Conservation (phyloP, 2,888 invertebrate species). For the Pristionchus arcanus region DNA sequence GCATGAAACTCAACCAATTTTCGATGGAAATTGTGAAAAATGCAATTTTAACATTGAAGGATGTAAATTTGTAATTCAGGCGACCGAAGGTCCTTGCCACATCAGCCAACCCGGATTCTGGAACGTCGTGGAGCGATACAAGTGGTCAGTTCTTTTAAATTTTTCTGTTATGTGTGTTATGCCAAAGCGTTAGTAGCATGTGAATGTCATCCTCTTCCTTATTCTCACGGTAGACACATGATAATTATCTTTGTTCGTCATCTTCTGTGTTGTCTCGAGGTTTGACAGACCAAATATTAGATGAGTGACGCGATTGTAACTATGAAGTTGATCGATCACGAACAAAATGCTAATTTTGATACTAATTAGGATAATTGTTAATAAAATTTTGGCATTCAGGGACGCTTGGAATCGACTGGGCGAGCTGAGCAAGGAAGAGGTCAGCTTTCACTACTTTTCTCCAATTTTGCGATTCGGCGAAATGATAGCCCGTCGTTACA, state of each 20-base stretch:
- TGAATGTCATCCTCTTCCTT: too few species aligned
- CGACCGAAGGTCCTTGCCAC: slow-evolving; percentile 22
- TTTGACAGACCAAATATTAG: too few species aligned
- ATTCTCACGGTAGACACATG: too few species aligned
- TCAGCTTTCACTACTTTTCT: neutral
- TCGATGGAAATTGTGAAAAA: neutral
- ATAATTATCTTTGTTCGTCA: too few species aligned
- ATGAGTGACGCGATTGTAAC: too few species aligned
- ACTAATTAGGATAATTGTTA: neutral
- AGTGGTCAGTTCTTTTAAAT: neutral
- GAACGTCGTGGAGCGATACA: slow-evolving; percentile 47
- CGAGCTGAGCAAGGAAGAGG: slow-evolving; percentile 44
- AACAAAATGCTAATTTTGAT: too few species aligned
- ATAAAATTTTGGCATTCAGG: slow-evolving; percentile 2
- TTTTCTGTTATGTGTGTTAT: neutral
- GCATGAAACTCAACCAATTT: neutral
- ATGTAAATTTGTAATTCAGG: neutral
- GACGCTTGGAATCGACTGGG: slow-evolving; percentile 44
- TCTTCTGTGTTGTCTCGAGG: too few species aligned
- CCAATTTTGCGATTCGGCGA: neutral
- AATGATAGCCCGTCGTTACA: neutral
- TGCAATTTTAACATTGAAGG: too few species aligned
- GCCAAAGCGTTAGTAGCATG: too few species aligned
- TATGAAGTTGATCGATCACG: too few species aligned
- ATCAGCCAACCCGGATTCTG: slow-evolving; percentile 34